Evolutionary conservation across 2,797 vertebrate genomes (phyloP), one percentile per base, ranked within the genome.

Genomic region (Phoeniculus purpureus): DNA sequence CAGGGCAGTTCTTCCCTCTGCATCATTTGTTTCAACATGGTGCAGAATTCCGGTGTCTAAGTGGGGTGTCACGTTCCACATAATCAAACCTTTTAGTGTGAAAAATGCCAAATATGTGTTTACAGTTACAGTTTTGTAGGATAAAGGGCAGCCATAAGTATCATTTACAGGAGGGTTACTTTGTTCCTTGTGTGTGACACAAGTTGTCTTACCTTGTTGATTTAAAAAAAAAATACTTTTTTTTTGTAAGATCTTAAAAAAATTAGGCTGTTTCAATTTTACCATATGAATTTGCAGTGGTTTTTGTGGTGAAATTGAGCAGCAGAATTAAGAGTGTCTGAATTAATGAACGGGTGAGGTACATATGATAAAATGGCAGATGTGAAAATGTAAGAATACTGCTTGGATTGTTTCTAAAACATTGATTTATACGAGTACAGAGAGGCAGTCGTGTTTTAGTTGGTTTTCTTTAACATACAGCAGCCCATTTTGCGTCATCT

Each of bases 331-430:
- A 22, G 68, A 89, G 56, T 60, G 59, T 81, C 43, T 88, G 91
- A 93, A 94, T 96, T 90, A 92, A 90, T 75, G 89, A 94, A 47
- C 51, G 80, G 62, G 52, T 95, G 87, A 91, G 71, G 77, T 91
- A 96, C 94, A 80, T 91, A 88, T 75, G 85, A 75, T 81, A 87
- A 96, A 96, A 90, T 75, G 93, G 87, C 80, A 96, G 97, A 94
- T 89, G 52, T 72, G 52, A 77, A 56, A 93, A 96, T 94, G 87
- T 79, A 95, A 92, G 84, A 92, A 91, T 87, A 80, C 50, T 90
- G 67, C 74, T 87, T 43, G 10, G 74, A 31, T 89, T 92, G 47
- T 90, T 90, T 82, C 87, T 65, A 23, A 78, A 89, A 56, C 56
- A 86, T 40, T 84, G 11, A 45, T 62, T 55, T 74, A 27, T 51